These are phyloP conservation scores for Poecilia latipinna DNA, from an alignment of 2,113 vertebrate genomes.

Conservation along the genomic window DNA sequence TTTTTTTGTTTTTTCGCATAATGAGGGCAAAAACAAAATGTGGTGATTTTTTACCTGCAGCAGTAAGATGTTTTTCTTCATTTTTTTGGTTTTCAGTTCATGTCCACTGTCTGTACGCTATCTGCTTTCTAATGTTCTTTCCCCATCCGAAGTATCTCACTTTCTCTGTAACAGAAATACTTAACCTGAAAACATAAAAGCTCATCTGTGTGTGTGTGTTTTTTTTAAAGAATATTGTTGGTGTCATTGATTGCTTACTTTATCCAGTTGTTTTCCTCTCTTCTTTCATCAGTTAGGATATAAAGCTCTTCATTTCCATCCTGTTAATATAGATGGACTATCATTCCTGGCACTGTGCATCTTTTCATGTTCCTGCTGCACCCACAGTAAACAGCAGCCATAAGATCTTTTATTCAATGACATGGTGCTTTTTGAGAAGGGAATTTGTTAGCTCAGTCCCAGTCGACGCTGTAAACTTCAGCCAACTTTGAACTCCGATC, in stretches of 20 bases:
- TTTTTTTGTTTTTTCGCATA: too few relatives aligned
- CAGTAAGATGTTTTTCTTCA: background rate
- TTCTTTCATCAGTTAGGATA: background rate
- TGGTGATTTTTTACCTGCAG: too few relatives aligned
- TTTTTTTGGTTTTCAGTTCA: slow-evolving; percentile 29
- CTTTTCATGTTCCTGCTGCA: background rate
- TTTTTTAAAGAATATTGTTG: slow-evolving; percentile 1
- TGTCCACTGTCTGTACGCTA: background rate
- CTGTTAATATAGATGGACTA: background rate
- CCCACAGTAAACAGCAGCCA: too few relatives aligned
- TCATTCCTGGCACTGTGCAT: background rate
- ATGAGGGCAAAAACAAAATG: background rate
- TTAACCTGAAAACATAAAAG: background rate
- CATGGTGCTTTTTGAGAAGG: background rate
- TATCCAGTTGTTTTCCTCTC: slow-evolving; percentile 2
- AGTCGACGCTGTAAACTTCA: background rate
- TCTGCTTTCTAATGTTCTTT: too few relatives aligned
- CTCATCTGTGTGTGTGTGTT: background rate
- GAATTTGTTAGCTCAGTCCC: slow-evolving; percentile 2
- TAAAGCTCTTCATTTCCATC: background rate
- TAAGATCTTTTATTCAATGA: slow-evolving; percentile 8
- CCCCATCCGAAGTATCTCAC: background rate
- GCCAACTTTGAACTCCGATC: background rate
- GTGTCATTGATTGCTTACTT: slow-evolving; percentile 1
- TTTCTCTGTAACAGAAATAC: slow-evolving; percentile 9